These are phyloP conservation scores for Donacobius atricapilla DNA, from an alignment of 2,113 vertebrate species.

Conservation along the genomic window DNA sequence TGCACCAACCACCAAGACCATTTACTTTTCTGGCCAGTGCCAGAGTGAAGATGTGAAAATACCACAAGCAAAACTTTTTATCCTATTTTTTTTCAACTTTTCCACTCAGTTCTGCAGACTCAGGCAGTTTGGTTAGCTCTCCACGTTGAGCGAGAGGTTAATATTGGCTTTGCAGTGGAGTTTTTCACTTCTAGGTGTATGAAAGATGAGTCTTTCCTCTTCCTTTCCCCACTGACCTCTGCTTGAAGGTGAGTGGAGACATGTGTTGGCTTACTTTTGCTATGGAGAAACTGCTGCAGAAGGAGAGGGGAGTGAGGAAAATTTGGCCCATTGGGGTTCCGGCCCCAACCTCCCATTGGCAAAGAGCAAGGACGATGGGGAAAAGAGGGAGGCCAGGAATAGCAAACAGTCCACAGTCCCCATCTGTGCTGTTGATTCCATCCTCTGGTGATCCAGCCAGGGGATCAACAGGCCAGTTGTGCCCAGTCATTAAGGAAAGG, in stretches of 20 bases:
- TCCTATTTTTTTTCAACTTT: neutral
- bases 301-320: neutral
- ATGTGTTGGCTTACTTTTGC: neutral
- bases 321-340: neutral
- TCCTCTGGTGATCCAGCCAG: neutral
- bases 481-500: slow-evolving; percentile 36
- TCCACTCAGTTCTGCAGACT: slow-evolving; percentile 37
- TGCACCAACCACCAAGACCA: slow-evolving; percentile 29
- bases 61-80: slow-evolving; percentile 1
- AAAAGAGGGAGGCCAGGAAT: neutral
- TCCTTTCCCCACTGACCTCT: neutral
- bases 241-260: neutral
- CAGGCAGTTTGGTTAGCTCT: slow-evolving; percentile 37
- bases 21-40: slow-evolving; percentile 3
- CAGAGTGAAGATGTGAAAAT: slow-evolving; percentile 46
- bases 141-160: neutral
- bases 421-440: neutral
- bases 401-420: neutral
- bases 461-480: neutral
- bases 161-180: neutral
- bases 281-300: neutral
- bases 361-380: neutral
- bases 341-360: neutral
- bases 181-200: neutral
- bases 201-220: slow-evolving; percentile 3